Evolutionary conservation across 2,797 vertebrate genomes (phyloP).

Genomic region (Poeciliopsis paucimaculata): DNA sequence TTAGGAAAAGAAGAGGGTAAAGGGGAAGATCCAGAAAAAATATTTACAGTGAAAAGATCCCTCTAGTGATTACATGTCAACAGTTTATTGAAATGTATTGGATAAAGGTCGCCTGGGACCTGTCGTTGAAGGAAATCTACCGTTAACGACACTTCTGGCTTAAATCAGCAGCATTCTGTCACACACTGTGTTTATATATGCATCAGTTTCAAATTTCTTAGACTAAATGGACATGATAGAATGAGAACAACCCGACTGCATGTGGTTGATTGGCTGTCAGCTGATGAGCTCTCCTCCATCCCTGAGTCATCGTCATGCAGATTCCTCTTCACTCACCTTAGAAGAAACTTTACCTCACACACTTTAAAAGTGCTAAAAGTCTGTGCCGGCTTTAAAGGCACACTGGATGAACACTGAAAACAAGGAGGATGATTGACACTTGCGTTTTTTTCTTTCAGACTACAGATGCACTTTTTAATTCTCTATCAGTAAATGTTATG

Average conservation of each 20-base stretch:
- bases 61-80: neutral
- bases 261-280: slow-evolving; percentile 9
- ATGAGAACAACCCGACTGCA: slow-evolving; percentile 3
- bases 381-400: neutral
- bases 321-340: neutral
- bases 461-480: neutral
- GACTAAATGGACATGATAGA: neutral
- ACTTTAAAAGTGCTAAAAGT: neutral
- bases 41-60: neutral
- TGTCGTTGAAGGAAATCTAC: neutral
- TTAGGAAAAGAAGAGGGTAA: neutral
- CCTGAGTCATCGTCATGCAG: neutral
- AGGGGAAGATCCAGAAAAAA: neutral
- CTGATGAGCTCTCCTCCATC: neutral
- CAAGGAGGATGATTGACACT: neutral
- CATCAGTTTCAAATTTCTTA: neutral
- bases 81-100: neutral
- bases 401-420: neutral
- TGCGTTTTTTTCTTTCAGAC: neutral
- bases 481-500: neutral
- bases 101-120: neutral
- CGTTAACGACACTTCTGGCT: slow-evolving; percentile 3
- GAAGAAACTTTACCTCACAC: neutral
- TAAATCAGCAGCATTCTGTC: neutral
- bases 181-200: slow-evolving; percentile 1